Evolutionary conservation across 2,797 vertebrate genomes (phyloP), one percentile per base, ranked within the genome.

Genomic region (Gephyroberyx darwinii): DNA sequence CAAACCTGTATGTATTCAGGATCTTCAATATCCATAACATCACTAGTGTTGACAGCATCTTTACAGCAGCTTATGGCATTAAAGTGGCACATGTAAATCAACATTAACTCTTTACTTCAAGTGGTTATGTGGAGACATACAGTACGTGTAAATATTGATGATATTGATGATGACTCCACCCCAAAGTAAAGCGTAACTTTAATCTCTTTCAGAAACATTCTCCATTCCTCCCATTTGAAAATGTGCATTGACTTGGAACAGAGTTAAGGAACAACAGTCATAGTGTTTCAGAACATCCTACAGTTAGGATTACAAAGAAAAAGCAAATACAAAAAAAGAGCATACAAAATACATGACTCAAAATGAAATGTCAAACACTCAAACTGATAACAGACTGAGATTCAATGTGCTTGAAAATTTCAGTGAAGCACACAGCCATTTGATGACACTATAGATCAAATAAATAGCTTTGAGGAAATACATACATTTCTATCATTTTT

Each of bases 41-140:
- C 8, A 52, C 50, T 45, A 61, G 10, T 65, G n/a, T 55, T 73
- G 7, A 70, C 35, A 59, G 52, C 43, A 68, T 80, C 45, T 65
- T 72, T 50, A 71, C 58, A 82, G 47, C 65, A 67, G 71, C 45
- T 69, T 86, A 84, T 90, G 86, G 84, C 87, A 88, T 86, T 57
- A 22, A 51, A 63, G 52, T 75, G 73, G 65, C 73, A 69, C 72
- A 54, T 63, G 31, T 70, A 7, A 58, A 39, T 31, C 6, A 55
- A 47, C 30, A n/a, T 16, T 26, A 17, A 17, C 16, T 19, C 35
- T 50, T 47, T 57, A 35, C 19, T 9, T 37, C 48, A 48, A 35
- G 31, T 20, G 19, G 8, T 39, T 4, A 7, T 17, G 3, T 33
- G 7, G 8, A 31, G 59, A 13, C 56, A 45, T 61, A 19, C 14